A percentile compares a stretch with the other conserved stretches of the same genome.
Evolutionary conservation across 2,888 invertebrate species (phyloP).

Genomic region (Lathronympha strigana): DNA sequence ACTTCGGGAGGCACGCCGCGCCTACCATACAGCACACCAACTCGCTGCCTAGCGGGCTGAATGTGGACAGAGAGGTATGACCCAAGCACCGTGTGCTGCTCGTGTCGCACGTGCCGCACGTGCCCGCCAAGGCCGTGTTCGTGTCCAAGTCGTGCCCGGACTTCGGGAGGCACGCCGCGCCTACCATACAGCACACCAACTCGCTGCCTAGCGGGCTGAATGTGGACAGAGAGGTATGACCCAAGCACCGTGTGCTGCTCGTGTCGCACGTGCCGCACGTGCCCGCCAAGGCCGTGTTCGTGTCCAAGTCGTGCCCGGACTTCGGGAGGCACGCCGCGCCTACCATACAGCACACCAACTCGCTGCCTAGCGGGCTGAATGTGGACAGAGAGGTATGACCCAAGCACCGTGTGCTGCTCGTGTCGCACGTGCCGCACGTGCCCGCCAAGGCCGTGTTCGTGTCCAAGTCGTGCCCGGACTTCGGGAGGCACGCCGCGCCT

Average conservation of each 20-base stretch:
- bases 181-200: neutral
- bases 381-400: constrained; percentile 64
- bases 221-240: constrained; percentile 53
- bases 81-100: constrained; percentile 87
- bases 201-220: constrained; percentile 67
- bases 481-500: constrained; percentile 65
- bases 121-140: constrained; percentile 79
- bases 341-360: constrained; percentile 42
- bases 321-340: constrained; percentile 68
- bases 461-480: constrained; percentile 93
- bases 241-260: constrained; percentile 88
- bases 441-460: constrained; percentile 82
- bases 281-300: constrained; percentile 80
- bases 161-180: constrained; percentile 68
- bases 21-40: constrained; percentile 3
- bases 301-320: constrained; percentile 93
- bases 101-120: constrained; percentile 86
- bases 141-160: constrained; percentile 93
- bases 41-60: constrained; percentile 65
- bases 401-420: constrained; percentile 91
- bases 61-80: constrained; percentile 56
- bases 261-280: constrained; percentile 85
- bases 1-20: constrained; percentile 75
- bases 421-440: constrained; percentile 85
- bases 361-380: constrained; percentile 65